phyloP scores from a whole-genome alignment of 2,888 invertebrate genomes.

The Dryomyza anilis region DNA sequence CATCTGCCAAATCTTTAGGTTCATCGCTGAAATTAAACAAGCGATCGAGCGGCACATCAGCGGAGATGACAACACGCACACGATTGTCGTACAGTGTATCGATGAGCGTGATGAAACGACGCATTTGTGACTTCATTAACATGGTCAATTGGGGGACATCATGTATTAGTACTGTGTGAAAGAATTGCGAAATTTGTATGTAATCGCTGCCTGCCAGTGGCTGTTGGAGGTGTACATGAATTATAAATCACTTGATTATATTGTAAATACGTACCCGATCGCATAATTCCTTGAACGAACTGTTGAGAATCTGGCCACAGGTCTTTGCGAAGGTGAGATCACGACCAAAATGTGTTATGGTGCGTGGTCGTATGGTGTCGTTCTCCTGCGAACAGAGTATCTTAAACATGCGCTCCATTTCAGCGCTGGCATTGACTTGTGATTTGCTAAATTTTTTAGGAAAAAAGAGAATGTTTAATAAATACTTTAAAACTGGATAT shows the following conservation, averaged over 20 bases:
- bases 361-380: constrained; percentile 83
- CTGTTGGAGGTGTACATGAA: constrained; percentile 59
- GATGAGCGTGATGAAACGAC: constrained; percentile 94
- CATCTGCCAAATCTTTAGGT: constrained; percentile 68
- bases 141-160: constrained; percentile 85
- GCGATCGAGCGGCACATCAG: constrained; percentile 76
- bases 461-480: constrained; percentile 32
- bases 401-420: constrained; percentile 83
- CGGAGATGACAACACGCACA: constrained; percentile 84
- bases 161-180: constrained; percentile 92
- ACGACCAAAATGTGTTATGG: constrained; percentile 85
- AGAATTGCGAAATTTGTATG: constrained; percentile 87
- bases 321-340: constrained; percentile 86
- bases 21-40: constrained; percentile 66
- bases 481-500: not conserved
- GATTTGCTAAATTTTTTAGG: constrained; percentile 72
- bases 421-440: constrained; percentile 67
- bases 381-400: constrained; percentile 86
- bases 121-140: constrained; percentile 80
- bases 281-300: constrained; percentile 88
- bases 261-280: constrained; percentile 70
- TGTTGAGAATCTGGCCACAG: constrained; percentile 90
- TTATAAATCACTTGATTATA: not conserved
- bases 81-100: constrained; percentile 95
- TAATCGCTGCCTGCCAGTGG: constrained; percentile 96